A percentile compares a stretch with the other conserved stretches of the same genome.
Conservation (phyloP, 2,888 invertebrate genomes). For the Cheilosia pagana region DNA sequence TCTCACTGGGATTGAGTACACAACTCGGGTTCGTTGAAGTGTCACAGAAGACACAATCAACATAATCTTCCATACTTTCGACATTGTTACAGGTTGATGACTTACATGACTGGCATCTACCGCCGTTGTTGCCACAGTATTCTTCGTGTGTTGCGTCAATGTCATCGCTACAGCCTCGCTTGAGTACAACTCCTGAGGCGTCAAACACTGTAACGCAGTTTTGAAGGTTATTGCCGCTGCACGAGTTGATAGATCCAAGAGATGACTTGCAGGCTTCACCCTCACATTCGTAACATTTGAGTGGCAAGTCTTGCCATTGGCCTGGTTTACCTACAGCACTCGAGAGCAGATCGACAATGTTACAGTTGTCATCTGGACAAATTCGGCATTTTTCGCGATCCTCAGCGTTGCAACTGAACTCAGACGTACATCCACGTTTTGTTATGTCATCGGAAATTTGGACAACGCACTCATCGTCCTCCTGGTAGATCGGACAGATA, state of each 20-base stretch:
- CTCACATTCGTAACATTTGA: conserved; percentile 78
- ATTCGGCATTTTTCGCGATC: conserved; percentile 77
- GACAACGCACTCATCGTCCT: conserved; percentile 78
- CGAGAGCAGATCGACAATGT: conserved; percentile 77
- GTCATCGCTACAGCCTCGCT: conserved; percentile 80
- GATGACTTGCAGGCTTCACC: conserved; percentile 76
- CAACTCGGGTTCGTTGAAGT: conserved; percentile 67
- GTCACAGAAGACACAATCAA: conserved; percentile 80
- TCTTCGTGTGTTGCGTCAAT: conserved; percentile 69
- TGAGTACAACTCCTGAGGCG: conserved; percentile 74
- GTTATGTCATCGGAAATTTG: conserved; percentile 77
- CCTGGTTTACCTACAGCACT: conserved; percentile 79
- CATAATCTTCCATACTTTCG: conserved; percentile 74
- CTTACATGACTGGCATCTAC: conserved; percentile 79
- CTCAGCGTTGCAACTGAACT: conserved; percentile 77
- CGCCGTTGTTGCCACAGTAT: conserved; percentile 78
- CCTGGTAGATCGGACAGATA: conserved; percentile 77
- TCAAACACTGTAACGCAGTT: conserved; percentile 80
- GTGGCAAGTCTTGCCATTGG: conserved; percentile 80
- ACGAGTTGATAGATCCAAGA: conserved; percentile 62
- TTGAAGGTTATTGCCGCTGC: conserved; percentile 79
- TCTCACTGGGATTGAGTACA: conserved; percentile 44
- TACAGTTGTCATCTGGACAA: conserved; percentile 79
- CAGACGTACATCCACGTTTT: conserved; percentile 79
- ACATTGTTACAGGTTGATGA: conserved; percentile 80